Percentiles rank a stretch among this genome's conserved stretches.
Evolutionary conservation across 2,888 invertebrate species (phyloP).

Genomic region (Sthenelais limicola): DNA sequence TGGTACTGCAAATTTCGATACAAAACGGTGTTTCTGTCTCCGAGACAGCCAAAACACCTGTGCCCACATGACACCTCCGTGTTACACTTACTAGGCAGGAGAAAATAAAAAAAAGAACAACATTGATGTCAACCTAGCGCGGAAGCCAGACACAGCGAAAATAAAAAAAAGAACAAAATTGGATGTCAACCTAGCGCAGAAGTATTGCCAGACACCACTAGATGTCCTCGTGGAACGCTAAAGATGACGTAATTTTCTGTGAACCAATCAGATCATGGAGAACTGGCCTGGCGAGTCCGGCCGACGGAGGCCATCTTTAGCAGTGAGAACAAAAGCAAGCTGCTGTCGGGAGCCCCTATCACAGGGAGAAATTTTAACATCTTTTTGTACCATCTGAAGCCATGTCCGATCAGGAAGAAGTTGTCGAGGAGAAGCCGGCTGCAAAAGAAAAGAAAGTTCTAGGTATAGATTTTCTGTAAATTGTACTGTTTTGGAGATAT

Average conservation of each 20-base stretch:
- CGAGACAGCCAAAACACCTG: no score
- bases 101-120: no score
- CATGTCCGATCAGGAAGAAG: slow-evolving; percentile 97
- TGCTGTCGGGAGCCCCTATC: slow-evolving; percentile 39
- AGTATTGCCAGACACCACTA: no score
- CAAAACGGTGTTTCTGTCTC: no score
- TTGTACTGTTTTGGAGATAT: slow-evolving; percentile 3
- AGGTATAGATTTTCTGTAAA: slow-evolving; percentile 52
- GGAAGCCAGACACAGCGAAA: no score
- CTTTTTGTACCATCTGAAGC: slow-evolving; percentile 69
- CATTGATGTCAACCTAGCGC: no score
- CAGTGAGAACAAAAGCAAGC: slow-evolving; percentile 51
- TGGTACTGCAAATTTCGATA: no score
- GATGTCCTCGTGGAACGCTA: no score
- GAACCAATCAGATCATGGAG: slow-evolving; percentile 41
- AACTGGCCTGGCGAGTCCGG: slow-evolving; percentile 33
- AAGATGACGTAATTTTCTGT: slow-evolving; percentile 38
- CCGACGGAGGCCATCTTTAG: slow-evolving; percentile 44
- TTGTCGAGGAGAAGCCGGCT: slow-evolving; percentile 80
- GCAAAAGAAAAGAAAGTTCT: slow-evolving; percentile 81
- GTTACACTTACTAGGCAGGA: no score
- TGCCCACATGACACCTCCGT: no score
- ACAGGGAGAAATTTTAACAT: slow-evolving; percentile 34
- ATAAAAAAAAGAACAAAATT: no score
- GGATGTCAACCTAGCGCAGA: no score